Evolutionary conservation across 2,113 vertebrate species (phyloP).

Genomic region (Oryctolagus cuniculus): mOryCun1.1 NC_091438.1:126792001-126792500

Average conservation of each 20-base stretch:
- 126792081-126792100: background rate
- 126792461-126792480: background rate
- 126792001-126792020: background rate
- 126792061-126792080: background rate
- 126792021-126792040: background rate
- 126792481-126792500: background rate
- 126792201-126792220: background rate
- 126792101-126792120: constrained; percentile 18
- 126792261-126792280: background rate
- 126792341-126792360: background rate
- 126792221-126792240: background rate
- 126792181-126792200: background rate
- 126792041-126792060: background rate
- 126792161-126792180: too few relatives aligned
- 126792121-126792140: background rate
- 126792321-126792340: background rate
- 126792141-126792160: background rate
- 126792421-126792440: background rate
- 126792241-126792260: background rate
- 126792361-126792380: too few relatives aligned
- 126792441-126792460: background rate
- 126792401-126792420: background rate
- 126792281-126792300: background rate
- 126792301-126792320: background rate
- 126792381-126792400: background rate